These are phyloP conservation scores for Turnix velox DNA, from an alignment of 2,113 vertebrate genomes.

Conservation along the genomic window DNA sequence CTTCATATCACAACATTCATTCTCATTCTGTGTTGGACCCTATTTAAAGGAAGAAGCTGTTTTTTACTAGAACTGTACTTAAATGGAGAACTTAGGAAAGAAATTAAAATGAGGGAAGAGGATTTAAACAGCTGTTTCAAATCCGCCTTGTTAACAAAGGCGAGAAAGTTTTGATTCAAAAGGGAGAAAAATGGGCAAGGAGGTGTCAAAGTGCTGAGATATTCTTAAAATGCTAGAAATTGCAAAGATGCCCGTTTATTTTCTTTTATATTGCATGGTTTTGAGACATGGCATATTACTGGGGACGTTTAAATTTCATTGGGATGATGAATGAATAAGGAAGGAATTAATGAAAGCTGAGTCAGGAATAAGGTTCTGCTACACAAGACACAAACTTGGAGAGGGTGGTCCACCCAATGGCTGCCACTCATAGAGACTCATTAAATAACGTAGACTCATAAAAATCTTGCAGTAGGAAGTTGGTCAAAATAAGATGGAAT, in stretches of 20 bases:
- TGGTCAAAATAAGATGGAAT: slow-evolving; percentile 56
- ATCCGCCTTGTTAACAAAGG: slow-evolving; percentile 27
- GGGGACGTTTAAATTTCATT: not conserved
- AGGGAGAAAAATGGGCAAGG: not conserved
- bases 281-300: not conserved
- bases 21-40: slow-evolving; percentile 56
- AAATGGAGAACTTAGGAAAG: slow-evolving; percentile 48
- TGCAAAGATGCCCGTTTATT: not conserved
- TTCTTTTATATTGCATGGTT: slow-evolving; percentile 41
- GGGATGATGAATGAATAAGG: not conserved
- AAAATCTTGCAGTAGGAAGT: slow-evolving; percentile 47
- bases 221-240: slow-evolving; percentile 16
- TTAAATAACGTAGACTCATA: not conserved
- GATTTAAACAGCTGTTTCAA: slow-evolving; percentile 30
- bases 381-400: not conserved
- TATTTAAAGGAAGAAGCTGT: slow-evolving; percentile 50
- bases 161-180: slow-evolving; percentile 33
- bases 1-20: slow-evolving; percentile 73
- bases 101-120: slow-evolving; percentile 39
- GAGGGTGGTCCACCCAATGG: not conserved
- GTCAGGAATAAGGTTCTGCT: not conserved
- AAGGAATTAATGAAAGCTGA: not conserved
- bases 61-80: slow-evolving; percentile 43
- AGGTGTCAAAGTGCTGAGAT: not conserved
- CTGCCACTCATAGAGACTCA: not conserved